Conservation (phyloP, 2,888 invertebrate genomes). For the Orchesellides sinensis region DNA sequence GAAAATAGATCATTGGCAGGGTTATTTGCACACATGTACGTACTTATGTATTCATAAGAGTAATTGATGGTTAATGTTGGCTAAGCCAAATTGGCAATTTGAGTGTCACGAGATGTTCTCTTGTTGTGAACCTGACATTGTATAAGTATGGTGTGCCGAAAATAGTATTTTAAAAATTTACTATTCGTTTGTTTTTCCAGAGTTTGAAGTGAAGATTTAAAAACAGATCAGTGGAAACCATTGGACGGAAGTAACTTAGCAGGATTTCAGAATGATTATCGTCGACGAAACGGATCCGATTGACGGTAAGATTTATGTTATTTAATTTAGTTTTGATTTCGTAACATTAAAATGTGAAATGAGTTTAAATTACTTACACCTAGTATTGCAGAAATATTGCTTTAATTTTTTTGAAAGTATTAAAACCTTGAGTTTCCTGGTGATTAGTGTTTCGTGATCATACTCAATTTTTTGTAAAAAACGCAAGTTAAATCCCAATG, state of each 20-base stretch:
- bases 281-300: slow-evolving; percentile 94
- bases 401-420: too few species aligned
- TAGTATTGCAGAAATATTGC: background rate
- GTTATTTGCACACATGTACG: background rate
- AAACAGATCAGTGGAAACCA: background rate
- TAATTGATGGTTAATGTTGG: background rate
- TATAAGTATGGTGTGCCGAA: too few species aligned
- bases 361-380: background rate
- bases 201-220: background rate
- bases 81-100: too few species aligned
- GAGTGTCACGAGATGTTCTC: background rate
- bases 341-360: background rate
- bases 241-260: too few species aligned
- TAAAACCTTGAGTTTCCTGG: too few species aligned
- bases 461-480: too few species aligned
- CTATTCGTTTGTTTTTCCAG: background rate
- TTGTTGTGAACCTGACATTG: background rate
- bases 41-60: background rate
- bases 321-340: background rate
- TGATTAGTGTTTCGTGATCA: too few species aligned
- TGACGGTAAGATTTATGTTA: slow-evolving; percentile 83
- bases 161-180: too few species aligned
- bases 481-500: background rate
- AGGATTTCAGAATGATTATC: slow-evolving; percentile 94
- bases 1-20: background rate